A percentile compares a stretch with the other conserved stretches of the same genome.
Conservation (phyloP, 2,113 vertebrate genomes). For the Psittacula cyanocephala region DNA sequence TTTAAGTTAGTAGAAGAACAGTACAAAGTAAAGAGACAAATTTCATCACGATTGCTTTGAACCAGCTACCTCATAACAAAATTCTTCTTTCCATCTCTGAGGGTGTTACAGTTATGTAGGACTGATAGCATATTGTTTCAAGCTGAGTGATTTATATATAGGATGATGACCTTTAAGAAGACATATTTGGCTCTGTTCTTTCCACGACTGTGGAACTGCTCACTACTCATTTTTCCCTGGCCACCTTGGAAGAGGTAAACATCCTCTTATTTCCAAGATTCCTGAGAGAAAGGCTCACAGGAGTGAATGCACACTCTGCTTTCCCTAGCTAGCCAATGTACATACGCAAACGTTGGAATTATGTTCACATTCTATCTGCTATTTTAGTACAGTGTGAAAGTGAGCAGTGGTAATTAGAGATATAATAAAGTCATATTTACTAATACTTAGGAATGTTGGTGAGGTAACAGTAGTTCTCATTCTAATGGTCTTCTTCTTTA, state of each 20-base stretch:
- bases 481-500: neutral
- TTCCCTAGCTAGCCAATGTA: neutral
- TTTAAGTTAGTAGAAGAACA: neutral
- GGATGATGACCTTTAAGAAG: neutral
- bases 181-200: neutral
- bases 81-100: neutral
- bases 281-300: neutral
- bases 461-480: neutral
- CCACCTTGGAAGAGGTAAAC: neutral
- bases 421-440: neutral
- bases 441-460: neutral
- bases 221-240: neutral
- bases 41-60: neutral
- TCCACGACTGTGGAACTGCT: neutral
- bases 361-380: fast-evolving
- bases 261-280: neutral
- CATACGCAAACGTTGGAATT: neutral
- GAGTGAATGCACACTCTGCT: fast-evolving
- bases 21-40: neutral
- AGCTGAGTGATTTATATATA: neutral
- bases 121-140: neutral
- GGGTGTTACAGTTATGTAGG: neutral
- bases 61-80: neutral
- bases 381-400: neutral
- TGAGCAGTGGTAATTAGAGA: neutral